Evolutionary conservation across 2,113 vertebrate species (phyloP), one percentile per base, ranked within the genome.

Genomic region (Psilopogon haemacephalus): DNA sequence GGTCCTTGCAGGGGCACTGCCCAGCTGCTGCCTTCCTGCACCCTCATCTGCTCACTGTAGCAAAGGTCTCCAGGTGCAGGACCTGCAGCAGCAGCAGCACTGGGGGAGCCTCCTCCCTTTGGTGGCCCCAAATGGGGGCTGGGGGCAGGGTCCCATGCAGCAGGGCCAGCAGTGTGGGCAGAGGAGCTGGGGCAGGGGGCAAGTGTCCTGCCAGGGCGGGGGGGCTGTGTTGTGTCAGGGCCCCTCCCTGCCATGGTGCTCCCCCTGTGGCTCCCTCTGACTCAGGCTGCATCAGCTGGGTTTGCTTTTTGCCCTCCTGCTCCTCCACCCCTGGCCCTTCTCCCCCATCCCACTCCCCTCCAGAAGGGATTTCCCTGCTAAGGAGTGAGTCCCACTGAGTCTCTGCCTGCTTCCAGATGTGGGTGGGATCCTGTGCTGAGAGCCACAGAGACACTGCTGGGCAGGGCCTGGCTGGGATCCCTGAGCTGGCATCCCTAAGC

Each of bases 331-430:
- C 50, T 48, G 2, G 18, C 52, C 1, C 12, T 44, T 38, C 44
- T 32, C 8, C 63, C 63, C 40, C 0, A 0, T 5, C 55, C 84
- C 19, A 0, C n/a, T 35, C 65, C 62, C 48, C 78, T 42, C 2
- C 1, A n/a, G 62, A 6, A 14, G 2, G 23, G 10, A 15, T 17
- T 54, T 35, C 37, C 40, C 7, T 33, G 59, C 3, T 2, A n/a
- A 32, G 6, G 19, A 14, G 14, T 80, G 94, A 88, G 78, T 92
- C 93, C 26, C 74, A 48, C 26, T 52, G 30, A 70, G 42, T 95
- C 70, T 63, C 83, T 93, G 90, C 80, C 77, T 91, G 91, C 77
- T 97, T 95, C 95, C 89, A 95, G 93, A 72, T 78, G 62, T n/a
- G 19, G 9, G 18, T 4, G 75, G 68, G 84, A 60, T 9, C 4